Base-by-base conservation (phyloP, 2,888 invertebrate genomes). In the Chaitophorus viminalis region DNA sequence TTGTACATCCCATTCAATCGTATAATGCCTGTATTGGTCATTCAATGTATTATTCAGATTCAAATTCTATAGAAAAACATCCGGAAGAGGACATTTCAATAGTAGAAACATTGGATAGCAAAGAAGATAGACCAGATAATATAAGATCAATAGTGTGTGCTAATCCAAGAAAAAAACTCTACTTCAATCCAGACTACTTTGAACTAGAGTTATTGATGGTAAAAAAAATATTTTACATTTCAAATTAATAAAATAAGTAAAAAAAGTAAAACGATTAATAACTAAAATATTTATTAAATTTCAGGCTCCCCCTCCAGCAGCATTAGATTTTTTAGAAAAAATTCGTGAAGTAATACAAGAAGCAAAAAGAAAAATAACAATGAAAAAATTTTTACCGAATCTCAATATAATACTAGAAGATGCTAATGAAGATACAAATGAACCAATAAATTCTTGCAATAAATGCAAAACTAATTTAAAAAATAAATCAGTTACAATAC, bases 131-230 rank as follows among this genome's bases (percentile, higher is more conserved):
- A 89, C 93, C 94, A 90, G 95, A 95, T 90, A 92, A 92, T 82
- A 92, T 92, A 94, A 88, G 89, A 75, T 91, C 91, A 21, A 91
- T 92, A 17, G 90, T 91, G 17, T 95, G 95, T 21, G 94, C 94
- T 46, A 89, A 90, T 81, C 94, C 95, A 0, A 93, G 96, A 85
- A 93, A 95, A 90, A 96, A 97, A 91, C 92, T 97, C 4, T 97
- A 96, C 91, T 97, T 97, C 91, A 97, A 97, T 91, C 97, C 97
- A 0, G 97, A 97, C 14, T 98, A 97, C 91, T 97, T 98, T 91
- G 97, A 98, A 91, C 95, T 96, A 46, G 96, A 97, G 90, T 91
- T 97, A 78, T 93, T 98, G 91, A 93, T 95, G 92, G 96, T 96
- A 92, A 88, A 88, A 39, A 52, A 3, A 9, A 68, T 82, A 72